Base-by-base conservation (phyloP, 2,113 vertebrate species). In the Aphyosemion australe region DNA sequence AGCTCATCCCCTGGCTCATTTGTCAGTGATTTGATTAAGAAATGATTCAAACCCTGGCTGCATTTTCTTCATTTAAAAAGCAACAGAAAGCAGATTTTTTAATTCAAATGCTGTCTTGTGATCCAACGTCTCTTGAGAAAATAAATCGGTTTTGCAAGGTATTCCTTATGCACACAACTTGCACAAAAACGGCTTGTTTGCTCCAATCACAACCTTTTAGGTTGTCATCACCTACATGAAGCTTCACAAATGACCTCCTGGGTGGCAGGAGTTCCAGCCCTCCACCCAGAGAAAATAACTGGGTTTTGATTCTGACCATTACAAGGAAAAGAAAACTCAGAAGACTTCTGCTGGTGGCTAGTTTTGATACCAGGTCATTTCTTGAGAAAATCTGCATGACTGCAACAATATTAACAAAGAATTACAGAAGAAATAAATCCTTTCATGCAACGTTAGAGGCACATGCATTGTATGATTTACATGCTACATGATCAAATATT, bases 1-100 rank as follows among this genome's bases (percentile, higher is more conserved):
- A 85, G 71, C 61, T 87, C 78, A 86, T 74, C 66, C 50, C 34
- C 56, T 79, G 79, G 79, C 59, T 46, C 20, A 75, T 72, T 58
- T 59, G 15, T 49, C 48, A 74, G 61, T 47, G 60, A 61, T 41
- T 37, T 16, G 34, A 48, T 64, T 1, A 13, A 37, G 42, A 64
- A 12, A 48, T 26, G 34, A 6, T 18, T 14, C 39, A 49, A 0
- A 0, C 0, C 5, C 12, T 5, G 41, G 14, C 39, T 61, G 57
- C 9, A 14, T 74, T 32, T 61, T 72, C 49, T 11, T 11, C 76
- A 60, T 65, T 18, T 26, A 5, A 55, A 47, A 68, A 34, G 51
- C 65, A 42, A 80, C 65, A 51, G 69, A 83, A 80, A 68, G 26
- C 57, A 76, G 60, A 8, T 50, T 15, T 1, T 39, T 7, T 6